Conservation (phyloP, 2,888 invertebrate species). For the Mystacides longicornis region DNA sequence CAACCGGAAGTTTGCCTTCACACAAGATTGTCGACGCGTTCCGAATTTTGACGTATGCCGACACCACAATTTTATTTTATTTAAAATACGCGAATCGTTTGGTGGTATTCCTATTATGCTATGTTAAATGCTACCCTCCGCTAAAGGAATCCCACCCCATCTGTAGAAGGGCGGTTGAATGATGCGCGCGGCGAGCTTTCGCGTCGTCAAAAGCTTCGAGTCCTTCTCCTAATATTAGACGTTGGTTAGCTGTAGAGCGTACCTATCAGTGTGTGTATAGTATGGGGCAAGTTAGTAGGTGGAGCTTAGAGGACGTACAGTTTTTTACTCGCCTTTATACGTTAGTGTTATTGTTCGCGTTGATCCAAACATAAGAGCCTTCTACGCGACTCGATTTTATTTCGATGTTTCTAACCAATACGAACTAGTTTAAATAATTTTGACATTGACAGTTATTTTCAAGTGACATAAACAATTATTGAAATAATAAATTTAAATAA, state of each 20-base stretch:
- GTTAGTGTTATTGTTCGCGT: slow-evolving; percentile 18
- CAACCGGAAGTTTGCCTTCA: slow-evolving; percentile 12
- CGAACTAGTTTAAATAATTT: not conserved
- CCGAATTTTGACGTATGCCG: slow-evolving; percentile 1
- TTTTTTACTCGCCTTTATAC: slow-evolving; percentile 20
- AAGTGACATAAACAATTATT: not conserved
- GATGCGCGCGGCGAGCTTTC: not conserved
- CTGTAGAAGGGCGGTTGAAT: slow-evolving; percentile 8
- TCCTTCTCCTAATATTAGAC: not conserved
- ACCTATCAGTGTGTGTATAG: slow-evolving; percentile 2
- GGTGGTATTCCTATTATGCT: not conserved
- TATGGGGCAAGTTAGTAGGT: slow-evolving; percentile 17
- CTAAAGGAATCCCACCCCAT: slow-evolving; percentile 2
- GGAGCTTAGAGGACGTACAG: slow-evolving; percentile 15
- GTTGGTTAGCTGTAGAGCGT: not conserved
- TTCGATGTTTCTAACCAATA: slow-evolving; percentile 1
- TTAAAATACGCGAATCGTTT: not conserved
- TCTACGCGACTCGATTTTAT: slow-evolving; percentile 8
- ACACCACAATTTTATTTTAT: not conserved
- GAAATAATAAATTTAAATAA: slow-evolving; percentile 4
- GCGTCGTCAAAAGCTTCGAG: not conserved
- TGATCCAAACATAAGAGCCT: slow-evolving; percentile 16
- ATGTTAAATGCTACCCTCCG: not conserved
- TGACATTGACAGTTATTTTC: not conserved
- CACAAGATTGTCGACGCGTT: slow-evolving; percentile 9